A percentile compares a stretch with the other conserved stretches of the same genome.
Conservation (phyloP, 2,888 invertebrate genomes). For the Thymelicus sylvestris region DNA sequence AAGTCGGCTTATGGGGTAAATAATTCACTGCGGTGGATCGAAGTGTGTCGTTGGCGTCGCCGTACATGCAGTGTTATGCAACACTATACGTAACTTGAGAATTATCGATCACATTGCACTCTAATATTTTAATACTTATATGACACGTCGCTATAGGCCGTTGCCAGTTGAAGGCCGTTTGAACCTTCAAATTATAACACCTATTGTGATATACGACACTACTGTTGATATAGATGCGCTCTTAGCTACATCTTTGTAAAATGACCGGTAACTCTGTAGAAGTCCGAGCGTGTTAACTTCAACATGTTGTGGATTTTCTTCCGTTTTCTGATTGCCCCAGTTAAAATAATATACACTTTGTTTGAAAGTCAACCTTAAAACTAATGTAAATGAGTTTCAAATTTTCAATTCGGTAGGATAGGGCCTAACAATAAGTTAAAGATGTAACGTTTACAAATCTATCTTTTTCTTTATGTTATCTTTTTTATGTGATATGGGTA, state of each 20-base stretch:
- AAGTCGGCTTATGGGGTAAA: constrained; percentile 53
- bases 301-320: too few species aligned
- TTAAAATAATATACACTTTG: too few species aligned
- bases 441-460: too few species aligned
- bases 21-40: constrained; percentile 66
- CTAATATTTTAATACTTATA: constrained; percentile 22
- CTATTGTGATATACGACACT: too few species aligned
- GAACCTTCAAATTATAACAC: background rate
- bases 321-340: too few species aligned
- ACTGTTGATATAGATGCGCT: background rate
- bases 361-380: too few species aligned
- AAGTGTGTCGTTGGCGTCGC: constrained; percentile 42
- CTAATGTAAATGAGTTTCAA: too few species aligned
- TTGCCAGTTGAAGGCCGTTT: constrained; percentile 6
- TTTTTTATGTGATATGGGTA: too few species aligned
- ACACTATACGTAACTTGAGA: constrained; percentile 33
- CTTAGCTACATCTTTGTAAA: background rate
- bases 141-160: constrained; percentile 3
- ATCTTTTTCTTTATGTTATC: too few species aligned
- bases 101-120: constrained; percentile 28
- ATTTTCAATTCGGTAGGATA: background rate
- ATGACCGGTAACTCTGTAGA: too few species aligned
- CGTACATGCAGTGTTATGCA: constrained; percentile 47
- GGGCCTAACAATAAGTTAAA: too few species aligned
- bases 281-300: too few species aligned